Base-by-base conservation (phyloP, 64 coral and sea anemone genomes). In the Astreopora myriophthalma region DNA sequence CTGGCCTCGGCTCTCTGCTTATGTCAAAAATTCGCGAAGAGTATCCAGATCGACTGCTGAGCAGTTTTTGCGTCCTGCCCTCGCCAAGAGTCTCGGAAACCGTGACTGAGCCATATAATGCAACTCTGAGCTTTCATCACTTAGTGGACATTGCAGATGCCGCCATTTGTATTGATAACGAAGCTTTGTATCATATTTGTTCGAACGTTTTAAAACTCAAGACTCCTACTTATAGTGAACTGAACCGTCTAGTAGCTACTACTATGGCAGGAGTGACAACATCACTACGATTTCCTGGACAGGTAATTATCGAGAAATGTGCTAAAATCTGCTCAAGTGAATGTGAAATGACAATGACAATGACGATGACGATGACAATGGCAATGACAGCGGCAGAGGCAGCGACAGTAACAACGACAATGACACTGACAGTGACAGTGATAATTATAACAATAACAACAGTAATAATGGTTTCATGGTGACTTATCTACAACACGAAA, bases 11-110 rank as follows among this genome's bases (percentile, higher is more conserved):
- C 25, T 97, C 91, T 11, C 39, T 97, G 57, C 51, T 97, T 34
- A 77, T 97, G 72, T 97, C 95, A 2, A 97, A 97, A 79, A 86
- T 97, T 68, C 95, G 91, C 62, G 95, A 97, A 49, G 95, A 97
- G 39, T 97, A 91, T 69, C 95, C 95, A n/a, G 95, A 97, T 48
- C 86, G 95, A 82, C 82, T 97, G 63, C 48, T 97, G 10, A 92
- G 89, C 27, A 97, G 92, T 61, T 94, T 94, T 44, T 89, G 91
- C 20, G 52, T 97, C 28, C 82, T 97, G 1, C 95, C 95, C 13
- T 97, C 95, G 19, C 95, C 95, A 11, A 77, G 69, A 31, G 95
- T 97, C 34, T 97, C 95, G 11, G 95, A 97, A 27, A 97, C 95
- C 20, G 91, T 97, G 3, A 97, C 95, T 3, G 95, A 97, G 77